Evolutionary conservation across 2,113 vertebrate species (phyloP).

Genomic region (Electrona antarctica): DNA sequence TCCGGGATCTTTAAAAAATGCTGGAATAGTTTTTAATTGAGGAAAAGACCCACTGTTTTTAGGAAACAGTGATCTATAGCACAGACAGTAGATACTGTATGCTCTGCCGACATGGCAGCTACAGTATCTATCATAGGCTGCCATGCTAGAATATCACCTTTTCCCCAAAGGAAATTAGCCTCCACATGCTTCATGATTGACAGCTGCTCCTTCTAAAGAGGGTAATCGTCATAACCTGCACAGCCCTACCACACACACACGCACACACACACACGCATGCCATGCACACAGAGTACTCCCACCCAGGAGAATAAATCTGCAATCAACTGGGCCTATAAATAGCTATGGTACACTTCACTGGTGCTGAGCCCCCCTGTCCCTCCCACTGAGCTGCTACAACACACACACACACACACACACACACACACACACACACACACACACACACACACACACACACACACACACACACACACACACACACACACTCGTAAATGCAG

Average conservation of each 20-base stretch:
- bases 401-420: slow-evolving; percentile 27
- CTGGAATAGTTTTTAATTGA: no score
- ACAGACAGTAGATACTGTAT: no score
- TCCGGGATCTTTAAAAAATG: no score
- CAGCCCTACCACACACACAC: slow-evolving; percentile 29
- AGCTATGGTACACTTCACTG: slow-evolving; percentile 73
- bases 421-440: slow-evolving; percentile 3
- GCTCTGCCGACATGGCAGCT: no score
- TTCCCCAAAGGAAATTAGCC: slow-evolving; percentile 80
- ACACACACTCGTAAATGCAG: slow-evolving; percentile 5
- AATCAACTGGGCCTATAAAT: slow-evolving; percentile 82
- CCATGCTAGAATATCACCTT: slow-evolving; percentile 57
- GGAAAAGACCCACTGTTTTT: no score
- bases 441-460: slow-evolving; percentile 18
- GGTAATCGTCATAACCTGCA: slow-evolving; percentile 67
- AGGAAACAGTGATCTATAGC: no score
- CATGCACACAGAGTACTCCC: slow-evolving; percentile 38
- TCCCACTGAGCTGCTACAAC: slow-evolving; percentile 45
- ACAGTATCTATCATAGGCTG: neutral
- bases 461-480: slow-evolving; percentile 24
- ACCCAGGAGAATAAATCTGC: slow-evolving; percentile 80
- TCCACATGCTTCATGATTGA: slow-evolving; percentile 77
- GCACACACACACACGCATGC: slow-evolving; percentile 3
- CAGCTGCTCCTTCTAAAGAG: slow-evolving; percentile 78
- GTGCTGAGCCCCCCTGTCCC: slow-evolving; percentile 53